phyloP scores from a whole-genome alignment of 2,113 vertebrate genomes.

The Crotalus viridis region DNA sequence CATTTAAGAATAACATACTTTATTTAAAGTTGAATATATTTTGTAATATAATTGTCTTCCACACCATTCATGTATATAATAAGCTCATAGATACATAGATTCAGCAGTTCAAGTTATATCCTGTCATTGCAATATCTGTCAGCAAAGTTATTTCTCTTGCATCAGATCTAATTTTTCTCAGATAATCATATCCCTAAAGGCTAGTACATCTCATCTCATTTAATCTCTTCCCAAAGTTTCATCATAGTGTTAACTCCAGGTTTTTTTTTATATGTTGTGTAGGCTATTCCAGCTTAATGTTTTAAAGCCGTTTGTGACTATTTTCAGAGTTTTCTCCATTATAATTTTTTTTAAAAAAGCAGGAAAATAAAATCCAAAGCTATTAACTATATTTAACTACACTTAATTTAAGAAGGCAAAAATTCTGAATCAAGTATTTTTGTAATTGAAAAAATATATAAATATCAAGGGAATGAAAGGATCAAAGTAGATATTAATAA shows the following conservation, averaged over 20 bases:
- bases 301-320: background rate
- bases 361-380: background rate
- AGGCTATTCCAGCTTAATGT: background rate
- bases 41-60: background rate
- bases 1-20: background rate
- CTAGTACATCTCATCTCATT: slow-evolving; percentile 11
- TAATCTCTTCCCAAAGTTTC: background rate
- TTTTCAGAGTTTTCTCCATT: background rate
- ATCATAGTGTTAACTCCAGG: background rate
- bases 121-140: slow-evolving; percentile 6
- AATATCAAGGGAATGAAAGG: background rate
- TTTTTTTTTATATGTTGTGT: background rate
- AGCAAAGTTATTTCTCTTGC: slow-evolving; percentile 1
- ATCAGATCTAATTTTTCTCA: slow-evolving; percentile 32
- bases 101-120: slow-evolving; percentile 22
- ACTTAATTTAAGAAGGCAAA: background rate
- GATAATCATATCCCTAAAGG: slow-evolving; percentile 44
- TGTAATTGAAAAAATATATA: background rate
- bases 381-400: background rate
- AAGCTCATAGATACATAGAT: slow-evolving; percentile 25
- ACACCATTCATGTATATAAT: slow-evolving; percentile 33
- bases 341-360: background rate
- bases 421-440: background rate
- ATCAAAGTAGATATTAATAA: background rate
- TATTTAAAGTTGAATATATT: background rate